Evolutionary conservation across 2,113 vertebrate species (phyloP).

Genomic region (Mustela lutreola): DNA sequence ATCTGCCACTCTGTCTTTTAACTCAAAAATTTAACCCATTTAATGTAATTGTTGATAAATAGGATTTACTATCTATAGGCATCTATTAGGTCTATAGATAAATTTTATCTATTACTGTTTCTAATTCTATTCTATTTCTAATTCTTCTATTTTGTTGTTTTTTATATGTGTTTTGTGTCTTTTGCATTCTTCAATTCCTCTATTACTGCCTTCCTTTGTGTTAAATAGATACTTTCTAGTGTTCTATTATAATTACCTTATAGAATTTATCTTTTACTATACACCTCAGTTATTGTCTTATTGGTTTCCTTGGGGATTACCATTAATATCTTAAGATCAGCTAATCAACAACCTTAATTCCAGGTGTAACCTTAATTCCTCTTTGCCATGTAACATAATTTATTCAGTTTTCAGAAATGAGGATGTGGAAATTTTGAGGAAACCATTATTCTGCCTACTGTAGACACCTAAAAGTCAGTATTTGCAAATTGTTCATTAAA

Average conservation of each 20-base stretch:
- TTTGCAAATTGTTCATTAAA: neutral
- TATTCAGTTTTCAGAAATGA: neutral
- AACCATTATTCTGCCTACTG: neutral
- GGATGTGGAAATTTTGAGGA: neutral
- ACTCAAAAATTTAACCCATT: neutral
- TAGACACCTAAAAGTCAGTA: neutral
- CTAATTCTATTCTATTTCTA: too few species aligned
- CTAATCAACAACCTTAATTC: slow-evolving; percentile 14
- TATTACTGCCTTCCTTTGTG: neutral
- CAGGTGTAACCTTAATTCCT: neutral
- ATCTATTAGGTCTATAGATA: neutral
- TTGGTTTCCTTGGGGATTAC: neutral
- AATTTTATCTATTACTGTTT: neutral
- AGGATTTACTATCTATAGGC: neutral
- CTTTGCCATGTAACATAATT: neutral
- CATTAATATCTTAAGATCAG: neutral
- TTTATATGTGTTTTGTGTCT: neutral
- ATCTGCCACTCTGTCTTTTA: neutral
- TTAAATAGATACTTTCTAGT: neutral
- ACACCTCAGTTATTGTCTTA: slow-evolving; percentile 4
- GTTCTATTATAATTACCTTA: neutral
- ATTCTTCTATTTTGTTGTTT: neutral
- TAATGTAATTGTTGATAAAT: neutral
- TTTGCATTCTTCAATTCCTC: neutral
- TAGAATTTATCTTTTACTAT: neutral